Conservation (phyloP, 2,888 invertebrate species). For the Orthosia gothica region DNA sequence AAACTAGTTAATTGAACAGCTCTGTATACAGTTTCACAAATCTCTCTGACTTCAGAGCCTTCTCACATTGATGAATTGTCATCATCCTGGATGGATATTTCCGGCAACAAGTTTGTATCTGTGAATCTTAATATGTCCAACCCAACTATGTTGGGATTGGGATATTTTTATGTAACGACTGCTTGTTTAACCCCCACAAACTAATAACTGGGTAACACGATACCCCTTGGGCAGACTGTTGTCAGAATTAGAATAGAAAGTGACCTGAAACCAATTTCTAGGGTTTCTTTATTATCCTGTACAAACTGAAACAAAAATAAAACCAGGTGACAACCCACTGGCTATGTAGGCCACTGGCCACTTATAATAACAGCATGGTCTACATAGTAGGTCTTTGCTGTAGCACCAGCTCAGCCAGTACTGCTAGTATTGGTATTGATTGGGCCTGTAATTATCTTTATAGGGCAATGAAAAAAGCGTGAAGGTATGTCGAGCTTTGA, state of each 20-base stretch:
- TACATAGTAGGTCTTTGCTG: slow-evolving; percentile 10
- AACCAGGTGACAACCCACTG: neutral
- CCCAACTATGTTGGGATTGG: too few relatives aligned
- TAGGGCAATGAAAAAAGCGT: slow-evolving; percentile 45
- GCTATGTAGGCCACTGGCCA: neutral
- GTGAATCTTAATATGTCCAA: too few relatives aligned
- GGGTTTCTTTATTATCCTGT: neutral
- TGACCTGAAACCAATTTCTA: neutral
- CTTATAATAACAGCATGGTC: slow-evolving; percentile 6
- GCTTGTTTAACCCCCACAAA: too few relatives aligned
- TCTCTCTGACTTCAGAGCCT: too few relatives aligned
- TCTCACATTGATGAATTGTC: too few relatives aligned
- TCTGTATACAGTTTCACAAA: too few relatives aligned
- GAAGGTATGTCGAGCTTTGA: neutral
- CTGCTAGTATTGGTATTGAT: slow-evolving; percentile 54
- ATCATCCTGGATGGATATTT: too few relatives aligned
- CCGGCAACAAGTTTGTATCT: too few relatives aligned
- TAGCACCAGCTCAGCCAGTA: slow-evolving; percentile 32
- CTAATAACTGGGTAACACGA: too few relatives aligned
- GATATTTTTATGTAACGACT: too few relatives aligned
- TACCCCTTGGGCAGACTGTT: too few relatives aligned
- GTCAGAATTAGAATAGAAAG: neutral
- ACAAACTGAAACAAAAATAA: neutral
- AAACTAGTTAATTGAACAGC: too few relatives aligned
- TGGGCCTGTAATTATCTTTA: slow-evolving; percentile 48